Evolutionary conservation across 2,113 vertebrate species (phyloP), one percentile per base, ranked within the genome.

Genomic region (Nerophis ophidion): DNA sequence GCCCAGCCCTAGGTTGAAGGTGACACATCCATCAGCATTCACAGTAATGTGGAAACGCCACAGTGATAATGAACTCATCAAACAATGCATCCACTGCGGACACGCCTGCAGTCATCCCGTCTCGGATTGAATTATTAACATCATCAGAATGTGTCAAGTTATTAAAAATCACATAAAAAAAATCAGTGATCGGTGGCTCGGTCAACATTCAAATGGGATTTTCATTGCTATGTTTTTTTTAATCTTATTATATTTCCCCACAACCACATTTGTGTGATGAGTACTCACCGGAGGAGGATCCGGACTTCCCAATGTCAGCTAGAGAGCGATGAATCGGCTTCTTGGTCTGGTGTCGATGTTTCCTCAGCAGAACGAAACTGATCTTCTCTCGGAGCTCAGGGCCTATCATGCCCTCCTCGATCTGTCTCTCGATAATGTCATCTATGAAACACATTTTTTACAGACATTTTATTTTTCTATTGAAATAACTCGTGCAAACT

Each of bases 341-440:
- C 90, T 97, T 99, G 87, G 95, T 99, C 73, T 98, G 96, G 84
- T 98, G 97, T 4, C 94, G 92, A 71, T 99, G 97, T 70, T 94
- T 97, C 70, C 97, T 90, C 80, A 99, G 87, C 17, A 99, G 90
- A 9, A 98, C 92, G 0, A 89, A 98, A 75, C 89, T 95, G 73
- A 99, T 92, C 83, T 94, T 92, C 2, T 99, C 96, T 62, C 93
- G 83, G 52, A 97, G 90, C 33, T 98, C 95, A 0, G 93, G 91
- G 44, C 89, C 86, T 11, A 98, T 82, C 74, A 93, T 84, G 13
- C 95, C 95, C 0, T 95, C 94, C 65, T 93, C 93, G 0, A 97
- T 88, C 71, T 98, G 96, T 65, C 90, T 90, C 75, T 95, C 92
- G 48, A 97, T 92, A 48, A 98, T 93, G 26, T 96, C 92, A 12